Conservation (phyloP, 2,888 invertebrate species). For the Cylindroiulus punctatus region DNA sequence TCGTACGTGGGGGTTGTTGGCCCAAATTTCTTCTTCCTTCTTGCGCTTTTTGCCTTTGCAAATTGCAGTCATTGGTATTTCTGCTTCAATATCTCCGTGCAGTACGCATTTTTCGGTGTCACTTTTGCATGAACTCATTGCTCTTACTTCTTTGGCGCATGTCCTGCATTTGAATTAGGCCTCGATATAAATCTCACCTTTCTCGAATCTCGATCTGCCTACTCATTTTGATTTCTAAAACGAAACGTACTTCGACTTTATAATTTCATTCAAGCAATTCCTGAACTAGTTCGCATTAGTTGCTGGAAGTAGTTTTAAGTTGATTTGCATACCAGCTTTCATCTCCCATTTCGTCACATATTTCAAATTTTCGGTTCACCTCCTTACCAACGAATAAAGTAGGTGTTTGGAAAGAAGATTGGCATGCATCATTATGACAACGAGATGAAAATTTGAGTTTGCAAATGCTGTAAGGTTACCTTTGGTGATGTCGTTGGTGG, state of each 20-base stretch:
- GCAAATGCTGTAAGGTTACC: conserved; percentile 69
- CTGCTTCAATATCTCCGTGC: conserved; percentile 17
- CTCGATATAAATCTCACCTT: conserved; percentile 29
- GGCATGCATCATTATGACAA: too few species aligned
- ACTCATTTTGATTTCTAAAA: conserved; percentile 35
- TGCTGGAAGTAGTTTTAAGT: background rate
- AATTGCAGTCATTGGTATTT: background rate
- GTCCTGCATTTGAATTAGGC: conserved; percentile 29
- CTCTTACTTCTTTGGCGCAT: conserved; percentile 25
- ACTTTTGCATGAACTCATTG: conserved; percentile 40
- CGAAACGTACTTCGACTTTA: conserved; percentile 8
- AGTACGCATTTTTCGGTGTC: conserved; percentile 10
- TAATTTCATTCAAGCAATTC: conserved; percentile 21
- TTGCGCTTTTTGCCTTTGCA: background rate
- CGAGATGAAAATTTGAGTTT: too few species aligned
- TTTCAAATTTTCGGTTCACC: background rate
- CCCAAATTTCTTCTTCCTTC: conserved; percentile 30
- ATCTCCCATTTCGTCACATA: background rate
- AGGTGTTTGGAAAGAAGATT: too few species aligned
- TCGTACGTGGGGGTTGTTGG: conserved; percentile 20
- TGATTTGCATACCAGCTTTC: background rate
- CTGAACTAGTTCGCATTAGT: background rate
- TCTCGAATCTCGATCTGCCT: background rate
- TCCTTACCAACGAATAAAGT: too few species aligned
- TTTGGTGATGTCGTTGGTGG: conserved; percentile 77